A percentile compares a stretch with the other conserved stretches of the same genome.
Evolutionary conservation across 1,140 invertebrate genomes (phyloP).

Genomic region (Ylistrum balloti): DNA sequence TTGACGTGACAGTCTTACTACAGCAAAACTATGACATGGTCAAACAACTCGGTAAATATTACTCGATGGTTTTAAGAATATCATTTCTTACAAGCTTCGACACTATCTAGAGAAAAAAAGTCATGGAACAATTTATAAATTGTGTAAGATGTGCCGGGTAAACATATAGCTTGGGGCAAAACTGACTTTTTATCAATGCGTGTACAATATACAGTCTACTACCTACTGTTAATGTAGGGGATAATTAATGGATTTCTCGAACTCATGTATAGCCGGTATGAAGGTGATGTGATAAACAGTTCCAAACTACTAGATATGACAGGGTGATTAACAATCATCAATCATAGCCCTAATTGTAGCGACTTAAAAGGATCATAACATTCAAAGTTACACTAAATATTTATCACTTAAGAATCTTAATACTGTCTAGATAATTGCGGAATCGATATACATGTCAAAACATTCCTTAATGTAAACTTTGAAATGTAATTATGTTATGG

Average conservation of each 20-base stretch:
- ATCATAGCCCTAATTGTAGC: not conserved
- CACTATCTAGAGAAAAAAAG: too few relatives aligned
- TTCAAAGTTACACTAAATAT: not conserved
- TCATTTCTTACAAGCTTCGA: too few relatives aligned
- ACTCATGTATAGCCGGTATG: not conserved
- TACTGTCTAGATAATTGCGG: too few relatives aligned
- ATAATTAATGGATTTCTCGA: not conserved
- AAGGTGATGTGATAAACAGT: not conserved
- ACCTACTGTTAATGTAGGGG: not conserved
- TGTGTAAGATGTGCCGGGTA: not conserved
- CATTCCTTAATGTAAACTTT: too few relatives aligned
- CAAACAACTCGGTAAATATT: too few relatives aligned
- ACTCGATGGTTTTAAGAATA: too few relatives aligned
- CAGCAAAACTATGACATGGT: too few relatives aligned
- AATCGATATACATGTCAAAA: too few relatives aligned
- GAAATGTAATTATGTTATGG: too few relatives aligned
- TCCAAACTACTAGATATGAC: not conserved
- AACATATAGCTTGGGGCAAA: not conserved
- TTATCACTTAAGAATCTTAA: too few relatives aligned
- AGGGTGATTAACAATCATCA: conserved; percentile 3
- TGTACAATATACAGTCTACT: not conserved
- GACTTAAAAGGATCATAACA: not conserved
- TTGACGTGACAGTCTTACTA: too few relatives aligned
- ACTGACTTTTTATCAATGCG: not conserved
- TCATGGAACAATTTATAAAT: too few relatives aligned